These are phyloP conservation scores for Pheosia tremula DNA, from an alignment of 2,888 invertebrate genomes.

Conservation along the genomic window DNA sequence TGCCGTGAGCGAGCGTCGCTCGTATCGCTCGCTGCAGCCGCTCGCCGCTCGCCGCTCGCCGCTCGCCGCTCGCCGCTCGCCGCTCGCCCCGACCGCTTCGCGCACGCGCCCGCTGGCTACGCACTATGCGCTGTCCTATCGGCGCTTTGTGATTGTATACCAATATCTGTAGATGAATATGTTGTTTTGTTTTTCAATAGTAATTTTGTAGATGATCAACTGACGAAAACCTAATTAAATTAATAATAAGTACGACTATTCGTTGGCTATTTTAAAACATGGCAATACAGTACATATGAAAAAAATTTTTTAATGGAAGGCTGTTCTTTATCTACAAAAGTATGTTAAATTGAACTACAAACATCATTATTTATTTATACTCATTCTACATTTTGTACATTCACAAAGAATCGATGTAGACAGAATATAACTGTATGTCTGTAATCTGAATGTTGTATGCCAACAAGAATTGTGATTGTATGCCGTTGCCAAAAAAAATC, in stretches of 20 bases:
- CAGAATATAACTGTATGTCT: constrained; percentile 42
- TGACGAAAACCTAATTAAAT: too few species aligned
- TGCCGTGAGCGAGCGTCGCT: constrained; percentile 58
- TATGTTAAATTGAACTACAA: not conserved
- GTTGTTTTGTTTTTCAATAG: too few species aligned
- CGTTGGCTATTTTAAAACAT: too few species aligned
- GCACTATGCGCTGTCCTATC: constrained; percentile 12
- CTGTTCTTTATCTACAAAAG: too few species aligned
- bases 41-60: constrained; percentile 19
- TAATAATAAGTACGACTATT: too few species aligned
- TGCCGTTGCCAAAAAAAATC: constrained; percentile 20
- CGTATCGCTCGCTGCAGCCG: constrained; percentile 26
- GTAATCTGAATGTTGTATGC: constrained; percentile 47
- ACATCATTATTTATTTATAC: not conserved
- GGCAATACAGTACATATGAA: too few species aligned
- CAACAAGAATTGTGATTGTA: constrained; percentile 52
- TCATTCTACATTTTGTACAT: constrained; percentile 26
- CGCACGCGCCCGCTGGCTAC: constrained; percentile 34
- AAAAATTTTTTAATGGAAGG: too few species aligned
- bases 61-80: not conserved
- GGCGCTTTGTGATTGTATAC: constrained; percentile 37
- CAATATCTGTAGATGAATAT: not conserved
- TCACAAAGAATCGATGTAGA: constrained; percentile 33
- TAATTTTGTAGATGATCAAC: too few species aligned
- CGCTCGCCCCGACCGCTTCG: constrained; percentile 34